Evolutionary conservation across 2,797 vertebrate genomes (phyloP).

Genomic region (Telmatherina bonti): DNA sequence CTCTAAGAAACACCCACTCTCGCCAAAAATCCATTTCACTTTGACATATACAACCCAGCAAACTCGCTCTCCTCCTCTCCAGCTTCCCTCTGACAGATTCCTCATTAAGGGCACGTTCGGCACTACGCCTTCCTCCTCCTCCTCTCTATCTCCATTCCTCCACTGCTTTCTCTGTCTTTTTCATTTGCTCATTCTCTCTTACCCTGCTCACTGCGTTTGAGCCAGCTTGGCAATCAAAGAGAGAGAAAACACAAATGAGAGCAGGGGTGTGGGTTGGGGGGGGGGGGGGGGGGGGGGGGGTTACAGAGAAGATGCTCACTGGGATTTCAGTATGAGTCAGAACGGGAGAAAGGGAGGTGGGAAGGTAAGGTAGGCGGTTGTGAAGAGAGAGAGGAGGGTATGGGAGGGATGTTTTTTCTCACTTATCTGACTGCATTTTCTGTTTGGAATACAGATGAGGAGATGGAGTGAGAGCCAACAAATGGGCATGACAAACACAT

Average conservation of each 20-base stretch:
- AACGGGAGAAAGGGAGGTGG: conserved; percentile 77
- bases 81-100: conserved; percentile 67
- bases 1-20: conserved; percentile 76
- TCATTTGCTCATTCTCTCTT: conserved; percentile 66
- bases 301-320: conserved; percentile 72
- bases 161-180: conserved; percentile 50
- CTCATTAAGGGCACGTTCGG: conserved; percentile 81
- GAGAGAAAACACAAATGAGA: conserved; percentile 83
- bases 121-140: conserved; percentile 32
- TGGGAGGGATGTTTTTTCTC: conserved; percentile 61
- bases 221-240: conserved; percentile 80
- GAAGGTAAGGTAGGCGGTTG: conserved; percentile 72
- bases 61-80: conserved; percentile 30
- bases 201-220: conserved; percentile 62
- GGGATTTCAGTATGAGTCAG: conserved; percentile 86
- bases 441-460: conserved; percentile 80
- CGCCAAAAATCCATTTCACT: conserved; percentile 58
- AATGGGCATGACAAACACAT: conserved; percentile 63
- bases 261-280: conserved; percentile 37
- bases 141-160: conserved; percentile 44
- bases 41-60: conserved; percentile 38
- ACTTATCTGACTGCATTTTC: conserved; percentile 79
- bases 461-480: conserved; percentile 60
- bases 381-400: conserved; percentile 64
- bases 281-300: conserved; percentile 1